A percentile compares a stretch with the other conserved stretches of the same genome.
Conservation (phyloP, 2,797 vertebrate species). For the Odontamblyopus lacepedii region DNA sequence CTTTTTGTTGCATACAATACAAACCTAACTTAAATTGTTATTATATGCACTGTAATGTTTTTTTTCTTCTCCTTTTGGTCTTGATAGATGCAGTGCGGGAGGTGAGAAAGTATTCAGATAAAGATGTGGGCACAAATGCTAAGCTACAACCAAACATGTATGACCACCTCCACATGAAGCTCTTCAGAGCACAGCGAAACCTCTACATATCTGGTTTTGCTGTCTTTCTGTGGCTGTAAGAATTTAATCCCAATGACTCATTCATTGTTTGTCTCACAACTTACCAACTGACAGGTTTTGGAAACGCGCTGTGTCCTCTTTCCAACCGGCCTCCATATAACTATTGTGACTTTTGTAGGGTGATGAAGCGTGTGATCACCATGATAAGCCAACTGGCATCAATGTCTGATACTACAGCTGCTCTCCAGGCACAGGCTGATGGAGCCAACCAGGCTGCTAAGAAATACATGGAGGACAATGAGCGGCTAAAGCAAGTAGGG, state of each 20-base stretch:
- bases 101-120: slow-evolving; percentile 86
- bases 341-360: slow-evolving; percentile 47
- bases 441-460: slow-evolving; percentile 80
- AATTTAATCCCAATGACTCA: slow-evolving; percentile 30
- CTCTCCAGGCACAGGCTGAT: slow-evolving; percentile 85
- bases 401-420: slow-evolving; percentile 70
- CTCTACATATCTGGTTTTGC: slow-evolving; percentile 95
- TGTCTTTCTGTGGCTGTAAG: slow-evolving; percentile 96
- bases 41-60: background rate
- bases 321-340: background rate
- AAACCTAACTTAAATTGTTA: too few relatives aligned
- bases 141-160: slow-evolving; percentile 73
- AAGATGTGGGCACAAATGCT: slow-evolving; percentile 57
- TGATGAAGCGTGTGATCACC: slow-evolving; percentile 85
- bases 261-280: background rate
- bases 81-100: slow-evolving; percentile 88
- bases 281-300: background rate
- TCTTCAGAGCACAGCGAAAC: slow-evolving; percentile 93
- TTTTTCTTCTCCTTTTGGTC: background rate
- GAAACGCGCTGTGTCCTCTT: background rate
- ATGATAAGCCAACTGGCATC: slow-evolving; percentile 90
- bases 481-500: slow-evolving; percentile 84
- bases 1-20: background rate
- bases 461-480: slow-evolving; percentile 88
- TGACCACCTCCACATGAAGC: slow-evolving; percentile 94